Percentiles rank a stretch among this genome's conserved stretches.
Conservation (phyloP, 2,113 vertebrate genomes). For the Cochlearius cochlearius region DNA sequence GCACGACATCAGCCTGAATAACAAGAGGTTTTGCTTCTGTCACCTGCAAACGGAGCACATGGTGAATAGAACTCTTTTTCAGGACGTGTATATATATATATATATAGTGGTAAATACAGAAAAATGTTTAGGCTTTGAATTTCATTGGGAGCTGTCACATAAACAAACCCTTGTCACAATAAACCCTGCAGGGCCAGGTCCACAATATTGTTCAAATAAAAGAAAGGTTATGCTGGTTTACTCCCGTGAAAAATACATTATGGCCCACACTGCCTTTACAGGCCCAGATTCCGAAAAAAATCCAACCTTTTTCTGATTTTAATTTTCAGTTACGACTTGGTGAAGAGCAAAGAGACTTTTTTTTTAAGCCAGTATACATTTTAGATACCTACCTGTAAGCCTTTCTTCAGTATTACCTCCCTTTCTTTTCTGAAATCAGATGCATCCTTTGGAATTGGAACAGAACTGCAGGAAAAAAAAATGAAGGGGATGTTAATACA, state of each 20-base stretch:
- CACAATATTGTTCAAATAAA: neutral
- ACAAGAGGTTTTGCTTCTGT: conserved; percentile 55
- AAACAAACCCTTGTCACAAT: neutral
- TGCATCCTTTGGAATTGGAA: conserved; percentile 73
- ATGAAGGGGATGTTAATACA: neutral
- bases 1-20: conserved; percentile 72
- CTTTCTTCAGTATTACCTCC: conserved; percentile 70
- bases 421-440: conserved; percentile 77
- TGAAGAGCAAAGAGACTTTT: neutral
- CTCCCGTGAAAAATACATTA: neutral
- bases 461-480: conserved; percentile 59
- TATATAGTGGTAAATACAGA: neutral
- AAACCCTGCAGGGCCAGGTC: neutral
- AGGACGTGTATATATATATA: fast-evolving
- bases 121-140: neutral
- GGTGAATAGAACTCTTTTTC: neutral
- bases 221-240: neutral
- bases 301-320: neutral
- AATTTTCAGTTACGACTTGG: neutral
- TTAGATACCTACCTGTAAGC: conserved; percentile 72
- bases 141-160: neutral
- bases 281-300: neutral
- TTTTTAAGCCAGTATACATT: neutral
- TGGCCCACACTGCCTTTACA: neutral
- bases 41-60: neutral